These are phyloP conservation scores for Tromatobia lineatoria DNA, from an alignment of 2,888 invertebrate species.

Conservation along the genomic window DNA sequence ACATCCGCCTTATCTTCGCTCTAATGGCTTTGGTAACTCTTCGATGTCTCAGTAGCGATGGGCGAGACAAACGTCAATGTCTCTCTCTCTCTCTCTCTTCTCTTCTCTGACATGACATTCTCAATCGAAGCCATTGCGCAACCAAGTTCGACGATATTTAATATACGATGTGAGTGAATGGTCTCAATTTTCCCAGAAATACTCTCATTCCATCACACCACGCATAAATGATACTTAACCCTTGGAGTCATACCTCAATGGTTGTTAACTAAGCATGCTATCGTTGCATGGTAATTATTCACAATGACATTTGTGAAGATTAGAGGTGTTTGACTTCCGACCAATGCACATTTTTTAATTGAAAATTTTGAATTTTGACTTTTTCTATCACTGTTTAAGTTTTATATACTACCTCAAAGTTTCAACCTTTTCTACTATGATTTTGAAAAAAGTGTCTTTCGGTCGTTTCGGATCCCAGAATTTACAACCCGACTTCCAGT, in stretches of 20 bases:
- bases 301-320: neutral
- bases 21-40: constrained; percentile 36
- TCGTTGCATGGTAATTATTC: neutral
- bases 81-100: neutral
- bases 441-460: too few species aligned
- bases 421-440: too few species aligned
- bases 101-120: neutral
- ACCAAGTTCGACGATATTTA: neutral
- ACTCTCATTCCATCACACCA: neutral
- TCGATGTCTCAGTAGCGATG: constrained; percentile 13
- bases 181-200: constrained; percentile 15
- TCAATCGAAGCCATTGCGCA: neutral
- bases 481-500: too few species aligned
- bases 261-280: neutral
- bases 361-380: too few species aligned
- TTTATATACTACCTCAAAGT: too few species aligned
- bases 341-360: too few species aligned
- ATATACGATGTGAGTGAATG: neutral
- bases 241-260: neutral
- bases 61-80: neutral
- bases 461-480: too few species aligned
- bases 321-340: neutral
- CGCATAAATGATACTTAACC: neutral
- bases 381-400: too few species aligned
- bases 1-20: constrained; percentile 37